Evolutionary conservation across 2,113 vertebrate genomes (phyloP), one percentile per base, ranked within the genome.

Genomic region (Pardalotus punctatus): DNA sequence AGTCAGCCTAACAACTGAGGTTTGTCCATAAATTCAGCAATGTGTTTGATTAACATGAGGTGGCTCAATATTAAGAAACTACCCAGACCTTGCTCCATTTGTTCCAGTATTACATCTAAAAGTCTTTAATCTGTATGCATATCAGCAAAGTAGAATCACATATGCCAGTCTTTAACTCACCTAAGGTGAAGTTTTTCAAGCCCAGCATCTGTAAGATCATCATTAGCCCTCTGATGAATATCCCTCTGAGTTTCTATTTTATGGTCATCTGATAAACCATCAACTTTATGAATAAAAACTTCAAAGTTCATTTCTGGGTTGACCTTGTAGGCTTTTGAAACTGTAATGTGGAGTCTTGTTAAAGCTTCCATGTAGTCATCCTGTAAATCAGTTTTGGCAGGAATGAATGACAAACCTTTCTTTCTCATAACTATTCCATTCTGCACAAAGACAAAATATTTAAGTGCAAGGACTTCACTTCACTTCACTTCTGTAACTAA

Each of bases 201-300:
- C 61, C 99, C 99, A 66, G 99, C 99, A 91, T 99, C 99, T 3
- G 98, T 99, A 93, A 99, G 98, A 85, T 99, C 99, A 93, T 99
- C 99, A 64, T 99, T 99, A 96, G 99, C 99, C 96, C 99, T 98
- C 97, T 99, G 99, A 96, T 99, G 99, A 97, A 99, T 99, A 97
- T 99, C 99, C 80, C 99, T 98, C 97, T 99, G 99, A 36, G 99
- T 99, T 98, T 99, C 99, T 95, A 99, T 99, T 98, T 99, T 99
- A 98, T 99, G 99, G 97, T 99, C 99, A 93, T 99, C 99, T 5
- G 99, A 99, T 73, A 99, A 98, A 79, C 99, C 99, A 95, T 99
- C 99, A 94, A 99, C 99, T 98, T 99, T 99, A 98, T 99, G 99
- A 98, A 99, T 99, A 93, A 99, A 99, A 97, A 99, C 99, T 97